These are phyloP conservation scores for Clarias gariepinus DNA, from an alignment of 2,113 vertebrate genomes.

Conservation along the genomic window DNA sequence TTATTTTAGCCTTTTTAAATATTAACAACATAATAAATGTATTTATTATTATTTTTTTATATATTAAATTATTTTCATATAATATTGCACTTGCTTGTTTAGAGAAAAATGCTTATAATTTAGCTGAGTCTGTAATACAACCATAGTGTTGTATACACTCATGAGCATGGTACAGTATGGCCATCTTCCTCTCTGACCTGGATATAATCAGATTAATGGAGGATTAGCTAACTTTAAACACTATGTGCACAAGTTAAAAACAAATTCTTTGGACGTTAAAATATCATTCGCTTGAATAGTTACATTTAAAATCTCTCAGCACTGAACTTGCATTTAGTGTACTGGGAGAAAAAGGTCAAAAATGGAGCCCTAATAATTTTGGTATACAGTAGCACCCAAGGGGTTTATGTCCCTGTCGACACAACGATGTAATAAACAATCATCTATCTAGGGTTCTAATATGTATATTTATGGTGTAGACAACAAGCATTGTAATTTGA, in stretches of 20 bases:
- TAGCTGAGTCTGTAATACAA: background rate
- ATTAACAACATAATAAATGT: background rate
- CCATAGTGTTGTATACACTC: background rate
- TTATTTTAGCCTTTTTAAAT: background rate
- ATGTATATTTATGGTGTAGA: slow-evolving; percentile 9
- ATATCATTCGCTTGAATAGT: background rate
- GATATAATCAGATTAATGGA: background rate
- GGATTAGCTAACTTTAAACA: background rate
- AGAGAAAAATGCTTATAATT: background rate
- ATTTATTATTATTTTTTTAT: background rate
- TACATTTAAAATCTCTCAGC: background rate
- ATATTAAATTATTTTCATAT: background rate
- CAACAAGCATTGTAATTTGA: too few relatives aligned
- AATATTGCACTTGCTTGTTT: background rate
- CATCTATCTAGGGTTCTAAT: background rate
- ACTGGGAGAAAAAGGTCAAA: background rate
- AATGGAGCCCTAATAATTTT: background rate
- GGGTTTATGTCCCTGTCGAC: background rate
- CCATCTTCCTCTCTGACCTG: background rate
- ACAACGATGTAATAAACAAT: background rate
- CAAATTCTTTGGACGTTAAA: background rate
- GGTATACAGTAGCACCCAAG: background rate
- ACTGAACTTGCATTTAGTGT: too few relatives aligned
- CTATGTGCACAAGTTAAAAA: background rate
- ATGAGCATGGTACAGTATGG: background rate